Conservation (phyloP, 2,113 vertebrate genomes). For the Puffinus mauretanicus region DNA sequence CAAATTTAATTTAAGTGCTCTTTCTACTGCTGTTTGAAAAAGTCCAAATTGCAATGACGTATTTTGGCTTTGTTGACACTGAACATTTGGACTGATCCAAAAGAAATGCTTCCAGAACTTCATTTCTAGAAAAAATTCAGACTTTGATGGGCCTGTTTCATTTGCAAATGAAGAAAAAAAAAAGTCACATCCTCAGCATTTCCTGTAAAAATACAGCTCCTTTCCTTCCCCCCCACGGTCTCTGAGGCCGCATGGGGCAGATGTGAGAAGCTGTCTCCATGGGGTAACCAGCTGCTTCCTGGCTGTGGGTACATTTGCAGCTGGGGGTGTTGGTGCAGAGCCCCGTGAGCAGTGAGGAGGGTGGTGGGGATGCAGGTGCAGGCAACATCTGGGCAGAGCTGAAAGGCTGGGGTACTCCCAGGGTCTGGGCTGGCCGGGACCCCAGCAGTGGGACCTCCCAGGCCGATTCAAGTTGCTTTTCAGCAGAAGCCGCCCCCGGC, state of each 20-base stretch:
- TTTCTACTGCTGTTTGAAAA: slow-evolving; percentile 27
- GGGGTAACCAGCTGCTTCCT: neutral
- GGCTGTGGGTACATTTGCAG: neutral
- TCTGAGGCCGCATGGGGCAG: neutral
- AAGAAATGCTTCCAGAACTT: slow-evolving; percentile 21
- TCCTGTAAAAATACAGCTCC: neutral
- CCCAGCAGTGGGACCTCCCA: neutral
- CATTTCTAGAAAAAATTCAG: neutral
- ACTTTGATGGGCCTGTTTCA: slow-evolving; percentile 10
- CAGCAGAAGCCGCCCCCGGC: neutral
- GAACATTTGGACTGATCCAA: slow-evolving; percentile 36
- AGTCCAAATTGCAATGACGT: slow-evolving; percentile 27
- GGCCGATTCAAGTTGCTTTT: neutral
- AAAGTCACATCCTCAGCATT: neutral
- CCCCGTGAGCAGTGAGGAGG: accelerated
- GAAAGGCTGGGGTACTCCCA: accelerated
- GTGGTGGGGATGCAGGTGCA: neutral
- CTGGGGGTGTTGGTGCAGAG: neutral
- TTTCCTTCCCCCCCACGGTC: accelerated
- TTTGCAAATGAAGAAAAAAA: neutral
- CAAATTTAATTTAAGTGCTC: slow-evolving; percentile 37
- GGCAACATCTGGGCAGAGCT: neutral
- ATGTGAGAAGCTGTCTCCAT: neutral
- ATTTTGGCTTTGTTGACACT: slow-evolving; percentile 38
- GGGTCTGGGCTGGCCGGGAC: accelerated